Conservation (phyloP, 2,113 vertebrate genomes). For the Sakesphorus luctuosus region DNA sequence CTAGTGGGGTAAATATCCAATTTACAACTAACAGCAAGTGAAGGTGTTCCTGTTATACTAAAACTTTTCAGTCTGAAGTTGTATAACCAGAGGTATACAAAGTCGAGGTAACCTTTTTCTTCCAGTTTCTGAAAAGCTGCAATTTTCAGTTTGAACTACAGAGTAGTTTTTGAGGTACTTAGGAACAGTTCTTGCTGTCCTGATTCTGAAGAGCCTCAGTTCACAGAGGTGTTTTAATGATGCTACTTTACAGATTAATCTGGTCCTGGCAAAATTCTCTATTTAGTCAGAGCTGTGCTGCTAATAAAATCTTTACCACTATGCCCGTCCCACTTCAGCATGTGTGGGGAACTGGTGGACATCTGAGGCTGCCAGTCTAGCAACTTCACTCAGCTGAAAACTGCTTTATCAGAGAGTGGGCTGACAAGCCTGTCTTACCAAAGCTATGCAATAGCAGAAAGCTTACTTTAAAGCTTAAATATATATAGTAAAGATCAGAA, state of each 20-base stretch:
- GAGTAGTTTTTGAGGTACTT: neutral
- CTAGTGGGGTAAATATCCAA: neutral
- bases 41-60: neutral
- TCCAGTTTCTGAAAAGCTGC: neutral
- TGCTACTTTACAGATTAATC: neutral
- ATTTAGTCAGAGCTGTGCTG: neutral
- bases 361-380: neutral
- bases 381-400: neutral
- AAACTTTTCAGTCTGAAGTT: neutral
- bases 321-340: neutral
- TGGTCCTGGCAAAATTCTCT: neutral
- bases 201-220: neutral
- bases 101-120: neutral
- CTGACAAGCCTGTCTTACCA: neutral
- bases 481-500: neutral
- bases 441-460: neutral
- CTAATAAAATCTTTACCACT: neutral
- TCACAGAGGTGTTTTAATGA: neutral
- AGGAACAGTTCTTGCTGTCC: neutral
- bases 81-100: neutral
- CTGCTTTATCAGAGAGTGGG: neutral
- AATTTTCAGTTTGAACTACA: neutral
- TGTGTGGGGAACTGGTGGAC: neutral
- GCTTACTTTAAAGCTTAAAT: neutral
- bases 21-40: neutral